Evolutionary conservation across 2,113 vertebrate species (phyloP).

Genomic region (Hydrochoerus hydrochaeris): DNA sequence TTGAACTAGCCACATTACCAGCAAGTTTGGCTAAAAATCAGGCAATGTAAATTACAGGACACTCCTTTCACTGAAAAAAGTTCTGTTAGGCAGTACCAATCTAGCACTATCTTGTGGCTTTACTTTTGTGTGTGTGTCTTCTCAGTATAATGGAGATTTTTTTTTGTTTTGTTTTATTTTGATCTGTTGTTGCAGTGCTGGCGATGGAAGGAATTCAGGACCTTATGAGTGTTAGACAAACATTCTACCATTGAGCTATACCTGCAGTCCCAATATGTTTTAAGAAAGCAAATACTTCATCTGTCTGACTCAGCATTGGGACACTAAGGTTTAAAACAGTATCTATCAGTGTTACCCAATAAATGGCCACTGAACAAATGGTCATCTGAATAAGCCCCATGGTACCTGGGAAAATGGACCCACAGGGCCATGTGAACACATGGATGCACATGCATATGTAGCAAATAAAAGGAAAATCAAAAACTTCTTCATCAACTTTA

Average conservation of each 20-base stretch:
- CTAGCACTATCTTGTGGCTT: too few relatives aligned
- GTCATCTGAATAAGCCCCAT: background rate
- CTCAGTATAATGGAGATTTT: background rate
- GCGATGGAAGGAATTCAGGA: background rate
- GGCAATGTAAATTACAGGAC: too few relatives aligned
- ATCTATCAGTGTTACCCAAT: background rate
- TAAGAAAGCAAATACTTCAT: background rate
- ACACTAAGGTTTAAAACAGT: background rate
- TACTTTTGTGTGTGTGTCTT: too few relatives aligned
- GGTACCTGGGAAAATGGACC: background rate
- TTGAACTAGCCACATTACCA: too few relatives aligned
- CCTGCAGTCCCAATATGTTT: background rate
- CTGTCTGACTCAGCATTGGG: background rate
- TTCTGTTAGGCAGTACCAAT: too few relatives aligned
- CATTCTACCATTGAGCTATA: background rate
- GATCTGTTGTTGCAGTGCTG: background rate
- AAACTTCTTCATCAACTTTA: background rate
- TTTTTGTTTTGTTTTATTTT: background rate
- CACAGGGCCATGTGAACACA: background rate
- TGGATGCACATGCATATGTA: background rate
- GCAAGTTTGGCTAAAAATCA: too few relatives aligned
- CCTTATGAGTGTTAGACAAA: background rate
- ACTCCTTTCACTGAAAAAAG: too few relatives aligned
- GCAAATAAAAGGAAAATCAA: background rate
- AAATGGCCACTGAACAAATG: background rate